Evolutionary conservation across 2,888 invertebrate genomes (phyloP), one percentile per base, ranked within the genome.

Genomic region (Apodemia duryi): DNA sequence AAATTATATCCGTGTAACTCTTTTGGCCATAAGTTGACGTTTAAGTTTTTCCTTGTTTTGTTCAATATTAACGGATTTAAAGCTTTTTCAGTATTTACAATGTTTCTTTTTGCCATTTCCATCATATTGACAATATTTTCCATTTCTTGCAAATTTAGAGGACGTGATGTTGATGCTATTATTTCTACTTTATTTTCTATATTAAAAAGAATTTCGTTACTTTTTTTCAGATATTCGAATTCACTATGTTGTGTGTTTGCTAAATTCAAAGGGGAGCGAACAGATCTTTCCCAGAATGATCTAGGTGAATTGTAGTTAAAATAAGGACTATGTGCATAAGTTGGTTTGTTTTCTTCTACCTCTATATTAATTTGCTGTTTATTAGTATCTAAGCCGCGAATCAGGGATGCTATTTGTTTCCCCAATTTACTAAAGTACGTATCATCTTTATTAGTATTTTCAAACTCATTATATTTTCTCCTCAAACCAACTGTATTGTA

Each of bases 251-350:
- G 72, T 49, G 67, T 68, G 67, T 71, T 64, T n/a, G 72, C 63
- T 6, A 68, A 66, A 67, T 77, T 75, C 29, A 83, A 68, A 2
- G 88, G 87, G 10, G 91, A 90, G 70, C 91, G 80, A 1, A 86
- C 81, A 63, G 82, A 85, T 71, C 90, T 80, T 65, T 91, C 91
- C 89, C 89, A 90, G 72, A 82, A 88, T 4, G 87, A 83, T 51
- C 77, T 76, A 11, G 87, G 81, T 2, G 77, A 70, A 69, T 78
- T 80, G 67, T 83, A 80, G 65, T 77, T 79, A 61, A 85, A 77
- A 49, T 84, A 73, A 1, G 81, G 73, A 65, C 80, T 75, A 41
- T 71, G 52, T 21, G n/a, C 52, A 29, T 52, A 52, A 1, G 52
- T 52, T 21, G 52, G 52, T 28, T 52, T 52, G 29, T 11, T 29